Evolutionary conservation across 2,797 vertebrate genomes (phyloP), one percentile per base, ranked within the genome.

Genomic region (Limosa lapponica): DNA sequence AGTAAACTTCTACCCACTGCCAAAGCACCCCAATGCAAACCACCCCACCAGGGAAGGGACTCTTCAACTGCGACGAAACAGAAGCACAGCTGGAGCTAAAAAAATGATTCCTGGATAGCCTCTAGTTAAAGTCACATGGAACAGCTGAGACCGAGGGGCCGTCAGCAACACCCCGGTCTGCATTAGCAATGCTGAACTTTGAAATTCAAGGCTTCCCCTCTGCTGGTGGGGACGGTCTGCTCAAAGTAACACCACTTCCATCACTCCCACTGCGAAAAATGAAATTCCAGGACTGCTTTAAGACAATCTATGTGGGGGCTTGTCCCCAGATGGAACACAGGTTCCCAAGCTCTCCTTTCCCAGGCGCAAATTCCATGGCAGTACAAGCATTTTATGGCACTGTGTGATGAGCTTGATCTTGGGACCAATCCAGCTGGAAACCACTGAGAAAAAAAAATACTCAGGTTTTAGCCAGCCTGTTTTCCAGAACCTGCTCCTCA

Each of bases 111-210:
- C 43, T 30, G 9, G 51, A 30, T 30, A 58, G 44, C 30, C 28
- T 65, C n/a, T 41, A 30, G 37, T 70, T 49, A 57, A 30, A 2
- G 1, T 8, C 39, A 20, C 15, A 2, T 9, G 37, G n/a, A 49
- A 28, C 43, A 51, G 27, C 32, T 32, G 54, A 48, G 11, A n/a
- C n/a, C 4, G 2, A 30, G 28, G 46, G 52, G 66, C 13, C 2
- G 1, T 37, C 48, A 70, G 10, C n/a, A 34, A 44, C 5, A 20
- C 28, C 41, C 14, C 0, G 1, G 19, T n/a, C 39, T 15, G 7
- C 7, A 36, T 54, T 5, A 49, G 58, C 46, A 66, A 46, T n/a
- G 18, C 25, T 28, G 27, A 72, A 55, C 24, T 32, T 43, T 6
- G 4, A 41, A 59, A 28, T n/a, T 66, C 39, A 66, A 36, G 65